A percentile compares a stretch with the other conserved stretches of the same genome.
phyloP scores from a whole-genome alignment of 2,888 invertebrate species.

The Bugulina stolonifera region DNA sequence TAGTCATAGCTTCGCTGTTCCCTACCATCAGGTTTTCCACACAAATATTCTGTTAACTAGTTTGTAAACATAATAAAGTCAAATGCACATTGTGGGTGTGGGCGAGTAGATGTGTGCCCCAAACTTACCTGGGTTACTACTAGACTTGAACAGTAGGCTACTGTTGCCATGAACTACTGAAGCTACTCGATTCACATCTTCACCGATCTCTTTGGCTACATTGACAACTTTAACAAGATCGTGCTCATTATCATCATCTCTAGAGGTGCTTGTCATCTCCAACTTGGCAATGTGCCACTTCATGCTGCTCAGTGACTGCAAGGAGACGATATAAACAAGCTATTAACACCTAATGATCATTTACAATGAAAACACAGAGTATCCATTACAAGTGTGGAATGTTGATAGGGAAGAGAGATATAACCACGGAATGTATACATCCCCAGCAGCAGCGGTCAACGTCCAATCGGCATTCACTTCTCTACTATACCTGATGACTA shows the following conservation, averaged over 20 bases:
- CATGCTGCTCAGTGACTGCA: slow-evolving; percentile 13
- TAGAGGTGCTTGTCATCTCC: slow-evolving; percentile 48
- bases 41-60: no score
- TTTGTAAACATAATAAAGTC: no score
- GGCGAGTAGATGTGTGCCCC: no score
- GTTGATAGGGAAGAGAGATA: no score
- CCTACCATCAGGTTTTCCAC: no score
- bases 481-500: no score
- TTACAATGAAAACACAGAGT: slow-evolving; percentile 32
- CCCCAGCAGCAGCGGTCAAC: no score
- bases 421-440: no score
- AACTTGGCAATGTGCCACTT: slow-evolving; percentile 30
- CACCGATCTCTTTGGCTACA: slow-evolving; percentile 76
- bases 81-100: no score
- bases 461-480: no score
- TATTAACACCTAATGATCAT: slow-evolving; percentile 36
- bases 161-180: slow-evolving; percentile 70
- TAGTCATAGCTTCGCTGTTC: no score
- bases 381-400: background rate
- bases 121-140: background rate
- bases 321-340: slow-evolving; percentile 29
- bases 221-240: slow-evolving; percentile 82
- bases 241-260: slow-evolving; percentile 59
- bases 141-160: slow-evolving; percentile 37
- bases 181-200: slow-evolving; percentile 80